Evolutionary conservation across 2,113 vertebrate genomes (phyloP).

Genomic region (Platichthys stellatus): DNA sequence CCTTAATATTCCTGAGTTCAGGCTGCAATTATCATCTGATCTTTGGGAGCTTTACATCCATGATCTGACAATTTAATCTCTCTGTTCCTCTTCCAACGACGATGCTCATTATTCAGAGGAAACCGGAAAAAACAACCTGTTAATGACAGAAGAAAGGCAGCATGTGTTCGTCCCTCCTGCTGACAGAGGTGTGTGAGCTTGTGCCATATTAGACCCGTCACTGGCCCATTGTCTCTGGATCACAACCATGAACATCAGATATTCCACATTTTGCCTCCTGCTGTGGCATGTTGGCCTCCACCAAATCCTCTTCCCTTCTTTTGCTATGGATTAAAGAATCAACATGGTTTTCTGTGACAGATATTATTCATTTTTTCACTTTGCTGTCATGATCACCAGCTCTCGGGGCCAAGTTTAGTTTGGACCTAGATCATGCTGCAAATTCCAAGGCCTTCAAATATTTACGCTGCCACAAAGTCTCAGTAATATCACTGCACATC

Average conservation of each 20-base stretch:
- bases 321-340: not conserved
- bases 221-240: too few relatives aligned
- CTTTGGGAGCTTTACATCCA: constrained; percentile 25
- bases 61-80: constrained; percentile 18
- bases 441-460: not conserved
- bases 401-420: not conserved
- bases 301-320: too few relatives aligned
- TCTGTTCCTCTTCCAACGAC: constrained; percentile 21
- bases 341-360: not conserved
- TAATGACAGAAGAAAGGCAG: not conserved
- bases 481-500: too few relatives aligned
- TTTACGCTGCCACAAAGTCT: not conserved
- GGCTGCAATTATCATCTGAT: constrained; percentile 41
- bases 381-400: not conserved
- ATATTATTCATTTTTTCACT: not conserved
- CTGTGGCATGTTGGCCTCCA: too few relatives aligned
- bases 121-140: not conserved
- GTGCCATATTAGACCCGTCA: not conserved
- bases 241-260: too few relatives aligned
- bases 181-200: not conserved
- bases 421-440: not conserved
- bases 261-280: too few relatives aligned
- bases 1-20: constrained; percentile 46
- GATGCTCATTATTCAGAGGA: constrained; percentile 19
- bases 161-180: constrained; percentile 14